Evolutionary conservation across 2,113 vertebrate genomes (phyloP).

Genomic region (Chroicocephalus ridibundus): DNA sequence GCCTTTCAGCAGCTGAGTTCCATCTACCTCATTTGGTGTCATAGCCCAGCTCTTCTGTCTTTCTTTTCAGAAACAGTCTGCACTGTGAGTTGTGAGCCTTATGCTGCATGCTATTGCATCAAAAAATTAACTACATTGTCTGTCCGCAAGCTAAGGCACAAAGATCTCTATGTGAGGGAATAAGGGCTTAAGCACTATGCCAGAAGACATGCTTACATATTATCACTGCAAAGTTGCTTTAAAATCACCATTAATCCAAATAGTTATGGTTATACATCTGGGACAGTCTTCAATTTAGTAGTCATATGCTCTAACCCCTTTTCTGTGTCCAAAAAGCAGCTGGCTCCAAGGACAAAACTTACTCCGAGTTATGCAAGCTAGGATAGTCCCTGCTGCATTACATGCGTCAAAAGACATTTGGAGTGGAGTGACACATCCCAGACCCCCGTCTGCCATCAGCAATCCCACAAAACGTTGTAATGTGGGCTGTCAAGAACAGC

Average conservation of each 20-base stretch:
- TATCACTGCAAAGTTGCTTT: neutral
- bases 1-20: neutral
- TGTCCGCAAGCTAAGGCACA: neutral
- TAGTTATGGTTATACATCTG: neutral
- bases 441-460: neutral
- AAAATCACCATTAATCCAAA: neutral
- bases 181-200: neutral
- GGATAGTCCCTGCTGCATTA: neutral
- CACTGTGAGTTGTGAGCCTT: neutral
- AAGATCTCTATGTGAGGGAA: neutral
- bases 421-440: neutral
- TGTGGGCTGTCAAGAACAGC: neutral
- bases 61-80: neutral
- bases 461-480: rapidly evolving
- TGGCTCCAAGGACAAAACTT: neutral
- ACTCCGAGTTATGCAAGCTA: neutral
- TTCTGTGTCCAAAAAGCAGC: neutral
- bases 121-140: neutral
- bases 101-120: neutral
- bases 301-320: neutral
- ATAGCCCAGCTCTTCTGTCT: neutral
- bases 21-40: neutral
- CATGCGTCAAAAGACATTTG: neutral
- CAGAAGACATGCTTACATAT: neutral
- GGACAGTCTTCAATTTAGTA: neutral